Base-by-base conservation (phyloP, 2,113 vertebrate genomes). In the Bombycilla garrulus region DNA sequence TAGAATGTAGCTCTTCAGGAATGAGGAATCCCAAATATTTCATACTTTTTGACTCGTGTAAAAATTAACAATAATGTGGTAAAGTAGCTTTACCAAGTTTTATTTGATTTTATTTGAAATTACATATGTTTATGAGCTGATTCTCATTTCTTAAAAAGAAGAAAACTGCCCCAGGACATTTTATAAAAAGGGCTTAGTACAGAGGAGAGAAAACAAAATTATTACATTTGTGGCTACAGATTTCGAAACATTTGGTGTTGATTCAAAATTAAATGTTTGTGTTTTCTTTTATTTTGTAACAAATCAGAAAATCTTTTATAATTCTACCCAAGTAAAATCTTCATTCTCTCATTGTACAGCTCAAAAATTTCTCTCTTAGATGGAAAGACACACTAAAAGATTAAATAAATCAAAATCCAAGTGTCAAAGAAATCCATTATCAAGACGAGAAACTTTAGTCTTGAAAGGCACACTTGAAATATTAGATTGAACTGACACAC, bases 71-170 rank as follows among this genome's bases (percentile, higher is more conserved):
- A 31, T 29, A 72, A 26, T 38, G 33, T 67, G 31, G 10, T 50
- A 62, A 67, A 83, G 1, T 40, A 13, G 20, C 6, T 83, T 38
- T 38, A 45, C 1, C 4, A 65, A 24, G 2, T 1, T 50, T 62
- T 66, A 53, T 28, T 42, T 76, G 48, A 28, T 62, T 57, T 71
- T 47, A 40, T 58, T 54, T 76, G 17, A 74, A 83, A 23, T 76
- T 0, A 50, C 1, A 5, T 31, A 20, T 11, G 4, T 33, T 61
- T 65, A 26, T 44, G 50, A 81, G 44, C 9, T 5, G 2, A 62
- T 45, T 10, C 7, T 31, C 6, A 11, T 44, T 51, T 61, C 79
- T 54, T 19, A 8, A 58, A 70, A 53, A 58, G 15, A 7, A 47
- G 21, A 50, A 47, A 36, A 8, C 3, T 0, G 11, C 1, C 65